Evolutionary conservation across 2,113 vertebrate genomes (phyloP).

Genomic region (Prinia subflava): DNA sequence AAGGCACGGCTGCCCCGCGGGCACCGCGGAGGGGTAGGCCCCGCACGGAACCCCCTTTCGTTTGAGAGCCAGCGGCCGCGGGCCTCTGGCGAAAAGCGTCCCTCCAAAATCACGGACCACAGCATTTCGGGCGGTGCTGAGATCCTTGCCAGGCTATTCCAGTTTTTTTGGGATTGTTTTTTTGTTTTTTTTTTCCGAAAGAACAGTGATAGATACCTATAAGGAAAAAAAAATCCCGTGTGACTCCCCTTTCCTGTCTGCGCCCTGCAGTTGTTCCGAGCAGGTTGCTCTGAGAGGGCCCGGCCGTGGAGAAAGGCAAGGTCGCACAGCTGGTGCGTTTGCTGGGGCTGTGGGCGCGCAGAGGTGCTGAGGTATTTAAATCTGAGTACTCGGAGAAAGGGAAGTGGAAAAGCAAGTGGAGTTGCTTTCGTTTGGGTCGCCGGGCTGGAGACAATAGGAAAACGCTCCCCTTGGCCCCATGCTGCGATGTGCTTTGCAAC

Average conservation of each 20-base stretch:
- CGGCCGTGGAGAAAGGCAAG: not conserved
- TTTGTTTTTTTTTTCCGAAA: not conserved
- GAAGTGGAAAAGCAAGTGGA: not conserved
- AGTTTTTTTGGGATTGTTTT: not conserved
- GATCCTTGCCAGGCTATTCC: not conserved
- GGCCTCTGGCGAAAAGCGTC: not conserved
- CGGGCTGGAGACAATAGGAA: not conserved
- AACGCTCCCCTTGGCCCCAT: not conserved
- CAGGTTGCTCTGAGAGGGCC: not conserved
- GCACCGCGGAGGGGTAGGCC: not conserved
- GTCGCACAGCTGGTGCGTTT: not conserved
- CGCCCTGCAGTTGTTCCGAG: not conserved
- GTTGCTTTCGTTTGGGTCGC: not conserved
- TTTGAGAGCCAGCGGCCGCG: not conserved
- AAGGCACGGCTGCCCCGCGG: not conserved
- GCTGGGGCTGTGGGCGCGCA: not conserved
- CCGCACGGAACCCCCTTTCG: not conserved
- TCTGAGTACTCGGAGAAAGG: not conserved
- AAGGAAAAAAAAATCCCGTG: not conserved
- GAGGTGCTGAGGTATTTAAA: not conserved
- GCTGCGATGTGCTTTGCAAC: not conserved
- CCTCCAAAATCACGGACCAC: not conserved
- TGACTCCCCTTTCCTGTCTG: not conserved
- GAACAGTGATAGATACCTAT: not conserved
- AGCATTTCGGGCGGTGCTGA: not conserved